phyloP scores from a whole-genome alignment of 2,888 invertebrate genomes.

The Agriopis marginaria region DNA sequence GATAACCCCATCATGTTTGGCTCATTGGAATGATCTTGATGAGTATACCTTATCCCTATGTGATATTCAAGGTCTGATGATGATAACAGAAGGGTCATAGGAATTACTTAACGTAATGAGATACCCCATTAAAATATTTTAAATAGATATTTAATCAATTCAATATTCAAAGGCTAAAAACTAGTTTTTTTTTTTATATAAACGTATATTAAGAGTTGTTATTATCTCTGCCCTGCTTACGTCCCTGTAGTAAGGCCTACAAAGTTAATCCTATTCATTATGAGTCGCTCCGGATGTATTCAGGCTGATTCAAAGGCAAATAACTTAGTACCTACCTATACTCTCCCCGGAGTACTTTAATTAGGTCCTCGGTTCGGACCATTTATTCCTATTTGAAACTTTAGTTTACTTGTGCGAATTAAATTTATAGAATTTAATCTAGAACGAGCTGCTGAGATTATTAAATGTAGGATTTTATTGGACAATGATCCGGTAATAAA shows the following conservation, averaged over 20 bases:
- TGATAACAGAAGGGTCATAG: no score
- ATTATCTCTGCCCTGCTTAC: background rate
- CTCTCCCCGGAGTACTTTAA: conserved; percentile 32
- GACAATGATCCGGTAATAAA: background rate
- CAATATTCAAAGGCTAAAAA: no score
- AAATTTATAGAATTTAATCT: conserved; percentile 12
- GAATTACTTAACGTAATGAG: no score
- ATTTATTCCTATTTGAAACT: conserved; percentile 41
- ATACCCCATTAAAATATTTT: no score
- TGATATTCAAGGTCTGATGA: no score
- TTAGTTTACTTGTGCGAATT: conserved; percentile 17
- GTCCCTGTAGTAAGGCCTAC: background rate
- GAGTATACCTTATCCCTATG: no score
- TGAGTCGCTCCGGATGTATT: conserved; percentile 27
- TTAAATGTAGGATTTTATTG: background rate
- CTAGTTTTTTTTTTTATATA: no score
- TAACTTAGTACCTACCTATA: conserved; percentile 18
- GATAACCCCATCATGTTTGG: no score
- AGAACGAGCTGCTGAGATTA: conserved; percentile 7
- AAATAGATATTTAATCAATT: no score
- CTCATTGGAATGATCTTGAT: no score
- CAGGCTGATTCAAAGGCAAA: conserved; percentile 32
- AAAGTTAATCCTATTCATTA: conserved; percentile 33
- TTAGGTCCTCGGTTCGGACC: conserved; percentile 23
- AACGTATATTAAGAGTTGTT: background rate